Conservation (phyloP, 2,113 vertebrate species). For the Halichoerus grypus region DNA sequence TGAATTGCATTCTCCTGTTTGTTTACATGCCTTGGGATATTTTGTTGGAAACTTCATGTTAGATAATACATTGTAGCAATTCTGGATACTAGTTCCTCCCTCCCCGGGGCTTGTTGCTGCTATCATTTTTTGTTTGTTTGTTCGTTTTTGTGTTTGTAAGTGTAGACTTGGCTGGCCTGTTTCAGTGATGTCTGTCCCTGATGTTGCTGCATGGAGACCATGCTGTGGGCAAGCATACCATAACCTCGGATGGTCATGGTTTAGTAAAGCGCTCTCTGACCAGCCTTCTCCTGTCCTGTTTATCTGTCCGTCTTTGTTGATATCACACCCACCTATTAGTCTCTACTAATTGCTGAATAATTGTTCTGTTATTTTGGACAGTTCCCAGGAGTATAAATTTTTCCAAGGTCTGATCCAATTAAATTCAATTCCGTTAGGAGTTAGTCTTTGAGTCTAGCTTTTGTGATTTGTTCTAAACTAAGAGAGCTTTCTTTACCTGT, state of each 20-base stretch:
- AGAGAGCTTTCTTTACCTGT: neutral
- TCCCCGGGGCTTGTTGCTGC: neutral
- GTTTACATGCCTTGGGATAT: neutral
- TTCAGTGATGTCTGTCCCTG: neutral
- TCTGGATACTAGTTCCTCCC: neutral
- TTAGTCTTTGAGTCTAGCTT: neutral
- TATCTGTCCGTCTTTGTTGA: neutral
- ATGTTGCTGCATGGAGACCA: neutral
- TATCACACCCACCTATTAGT: neutral
- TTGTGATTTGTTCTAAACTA: neutral
- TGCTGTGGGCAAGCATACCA: rapidly evolving
- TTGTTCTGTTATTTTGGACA: neutral
- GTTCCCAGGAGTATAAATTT: neutral
- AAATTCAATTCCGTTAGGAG: neutral
- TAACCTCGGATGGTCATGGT: neutral
- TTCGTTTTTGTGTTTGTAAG: neutral
- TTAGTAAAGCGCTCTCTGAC: neutral
- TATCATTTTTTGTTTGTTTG: neutral
- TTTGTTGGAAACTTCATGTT: neutral
- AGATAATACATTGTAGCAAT: neutral
- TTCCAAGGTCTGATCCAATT: neutral
- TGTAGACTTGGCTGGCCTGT: neutral
- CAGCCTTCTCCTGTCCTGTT: neutral
- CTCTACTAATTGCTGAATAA: neutral
- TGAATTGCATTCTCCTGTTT: neutral